Conservation (phyloP, 2,113 vertebrate species). For the Balaenoptera acutorostrata region DNA sequence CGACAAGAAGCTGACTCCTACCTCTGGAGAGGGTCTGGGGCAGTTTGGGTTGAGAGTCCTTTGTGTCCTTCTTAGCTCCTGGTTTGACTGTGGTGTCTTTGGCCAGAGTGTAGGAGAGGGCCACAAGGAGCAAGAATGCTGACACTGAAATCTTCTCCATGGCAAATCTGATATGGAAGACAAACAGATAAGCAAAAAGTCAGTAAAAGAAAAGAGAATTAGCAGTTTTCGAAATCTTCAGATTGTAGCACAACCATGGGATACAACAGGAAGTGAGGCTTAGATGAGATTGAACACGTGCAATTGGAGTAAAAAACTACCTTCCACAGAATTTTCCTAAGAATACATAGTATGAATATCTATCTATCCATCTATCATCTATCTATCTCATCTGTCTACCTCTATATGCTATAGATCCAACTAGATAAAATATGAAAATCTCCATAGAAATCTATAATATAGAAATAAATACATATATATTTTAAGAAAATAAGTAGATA, state of each 20-base stretch:
- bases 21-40: conserved; percentile 97
- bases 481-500: neutral
- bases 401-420: neutral
- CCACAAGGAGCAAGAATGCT: conserved; percentile 84
- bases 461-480: neutral
- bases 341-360: neutral
- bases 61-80: conserved; percentile 71
- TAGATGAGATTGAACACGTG: neutral
- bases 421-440: neutral
- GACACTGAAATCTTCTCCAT: conserved; percentile 86
- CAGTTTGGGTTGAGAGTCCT: conserved; percentile 77
- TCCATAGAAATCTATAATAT: neutral
- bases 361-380: too few relatives aligned
- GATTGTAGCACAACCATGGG: accelerated
- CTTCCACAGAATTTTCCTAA: neutral
- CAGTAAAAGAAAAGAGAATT: neutral
- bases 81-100: conserved; percentile 82
- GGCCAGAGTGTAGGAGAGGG: conserved; percentile 81
- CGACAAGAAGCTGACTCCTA: conserved; percentile 47
- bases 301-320: neutral
- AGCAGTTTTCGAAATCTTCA: neutral
- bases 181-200: neutral
- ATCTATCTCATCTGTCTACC: neutral
- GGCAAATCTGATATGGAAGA: conserved; percentile 55
- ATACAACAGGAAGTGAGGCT: neutral